Evolutionary conservation across 2,113 vertebrate genomes (phyloP), one percentile per base, ranked within the genome.

Genomic region (Gracilinanus agilis): DNA sequence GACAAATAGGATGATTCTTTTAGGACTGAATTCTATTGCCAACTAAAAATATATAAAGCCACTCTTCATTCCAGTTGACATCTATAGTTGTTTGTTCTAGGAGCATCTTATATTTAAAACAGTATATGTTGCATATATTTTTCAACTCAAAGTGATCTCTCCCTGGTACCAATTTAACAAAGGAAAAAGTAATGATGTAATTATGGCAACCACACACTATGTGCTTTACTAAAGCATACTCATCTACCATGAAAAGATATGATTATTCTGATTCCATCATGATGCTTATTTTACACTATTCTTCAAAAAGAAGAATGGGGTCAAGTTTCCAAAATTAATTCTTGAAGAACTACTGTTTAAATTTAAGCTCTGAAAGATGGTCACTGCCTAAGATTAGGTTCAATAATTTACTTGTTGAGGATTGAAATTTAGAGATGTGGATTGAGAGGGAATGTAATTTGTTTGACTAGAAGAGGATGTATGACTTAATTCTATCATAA

Each of bases 261-360:
- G 91, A 61, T 96, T 91, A 89, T 91, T 96, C 91, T 96, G 96
- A 96, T 96, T 97, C 90, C 91, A 91, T 91, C 89, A 92, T 95
- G 90, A 88, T 92, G 92, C 54, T 91, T 90, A 91, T 97, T 96
- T 96, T 58, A 90, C 92, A 90, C 93, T 91, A 95, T 93, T 93
- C 94, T 97, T 97, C 97, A 96, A 97, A 96, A 97, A 94, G 94
- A n/a, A n/a, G n/a, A 97, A 95, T 44, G 90, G 95, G 96, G 94
- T 92, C 91, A 95, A 75, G 96, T 95, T 54, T 55, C 96, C 89
- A 94, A 97, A 97, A 98, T 97, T 94, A 96, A 96, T 98, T 97
- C 91, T 94, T 94, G 40, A 92, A 93, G 90, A 96, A 91, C 55
- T 94, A 88, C 96, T 96, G 93, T 95, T 96, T 96, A 96, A 96